Evolutionary conservation across 1,140 invertebrate genomes (phyloP).

Genomic region (Drosophila leontia): DNA sequence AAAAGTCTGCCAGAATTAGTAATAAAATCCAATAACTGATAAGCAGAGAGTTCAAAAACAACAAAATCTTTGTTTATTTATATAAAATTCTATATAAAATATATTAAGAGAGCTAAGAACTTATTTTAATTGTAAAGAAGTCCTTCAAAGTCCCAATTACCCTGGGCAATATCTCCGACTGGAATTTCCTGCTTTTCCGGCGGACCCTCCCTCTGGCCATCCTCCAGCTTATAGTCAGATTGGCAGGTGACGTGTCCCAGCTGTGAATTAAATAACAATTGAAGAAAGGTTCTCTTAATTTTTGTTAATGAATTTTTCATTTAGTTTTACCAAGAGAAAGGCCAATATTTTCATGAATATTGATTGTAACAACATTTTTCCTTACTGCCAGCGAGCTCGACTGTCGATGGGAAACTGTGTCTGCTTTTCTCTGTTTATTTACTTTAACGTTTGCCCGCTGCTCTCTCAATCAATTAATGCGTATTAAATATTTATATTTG

Average conservation of each 20-base stretch:
- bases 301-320: conserved; percentile 11
- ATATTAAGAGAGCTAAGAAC: background rate
- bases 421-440: conserved; percentile 3
- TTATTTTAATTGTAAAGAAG: conserved; percentile 5
- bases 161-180: conserved; percentile 58
- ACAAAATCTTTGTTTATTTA: background rate
- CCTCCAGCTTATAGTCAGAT: conserved; percentile 2
- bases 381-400: conserved; percentile 15
- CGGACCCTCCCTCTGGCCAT: conserved; percentile 4
- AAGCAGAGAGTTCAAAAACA: background rate
- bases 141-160: conserved; percentile 8
- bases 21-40: background rate
- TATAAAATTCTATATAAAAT: background rate
- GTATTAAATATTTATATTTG: conserved; percentile 38
- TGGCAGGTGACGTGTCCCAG: conserved; percentile 48
- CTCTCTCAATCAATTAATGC: conserved; percentile 45
- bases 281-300: background rate
- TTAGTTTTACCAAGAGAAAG: conserved; percentile 8
- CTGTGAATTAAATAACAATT: conserved; percentile 29
- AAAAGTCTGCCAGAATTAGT: background rate
- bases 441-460: conserved; percentile 3
- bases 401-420: conserved; percentile 18
- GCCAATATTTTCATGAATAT: conserved; percentile 34
- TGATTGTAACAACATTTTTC: conserved; percentile 35
- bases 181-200: conserved; percentile 57